phyloP scores from a whole-genome alignment of 2,113 vertebrate species.

The Syrmaticus mikado region DNA sequence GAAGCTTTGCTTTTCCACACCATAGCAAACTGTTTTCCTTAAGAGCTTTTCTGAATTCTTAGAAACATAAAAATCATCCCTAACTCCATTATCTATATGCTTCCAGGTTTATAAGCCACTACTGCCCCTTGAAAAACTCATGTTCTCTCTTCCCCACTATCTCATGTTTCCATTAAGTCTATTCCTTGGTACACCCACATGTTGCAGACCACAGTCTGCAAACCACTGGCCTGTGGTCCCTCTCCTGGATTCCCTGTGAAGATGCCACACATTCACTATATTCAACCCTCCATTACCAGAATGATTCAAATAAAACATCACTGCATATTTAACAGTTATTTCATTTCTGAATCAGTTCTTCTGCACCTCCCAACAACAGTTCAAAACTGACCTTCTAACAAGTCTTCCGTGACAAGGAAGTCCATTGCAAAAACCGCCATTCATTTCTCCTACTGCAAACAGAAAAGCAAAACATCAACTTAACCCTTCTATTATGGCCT shows the following conservation, averaged over 20 bases:
- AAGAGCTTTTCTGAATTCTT: neutral
- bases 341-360: neutral
- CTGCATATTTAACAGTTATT: neutral
- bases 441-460: neutral
- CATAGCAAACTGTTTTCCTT: neutral
- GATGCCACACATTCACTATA: neutral
- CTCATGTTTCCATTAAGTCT: neutral
- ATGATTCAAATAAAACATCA: neutral
- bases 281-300: neutral
- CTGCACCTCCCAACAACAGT: neutral
- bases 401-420: neutral
- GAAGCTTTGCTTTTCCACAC: neutral
- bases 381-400: neutral
- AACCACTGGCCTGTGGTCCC: too few relatives aligned
- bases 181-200: neutral
- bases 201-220: neutral
- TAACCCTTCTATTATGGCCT: neutral
- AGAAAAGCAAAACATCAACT: neutral
- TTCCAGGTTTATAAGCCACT: neutral
- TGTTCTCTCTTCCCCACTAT: neutral
- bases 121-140: neutral
- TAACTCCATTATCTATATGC: neutral
- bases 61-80: neutral
- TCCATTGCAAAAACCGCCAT: neutral
- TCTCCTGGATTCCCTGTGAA: neutral